Conservation (phyloP, 2,797 vertebrate species). For the Pygocentrus nattereri region DNA sequence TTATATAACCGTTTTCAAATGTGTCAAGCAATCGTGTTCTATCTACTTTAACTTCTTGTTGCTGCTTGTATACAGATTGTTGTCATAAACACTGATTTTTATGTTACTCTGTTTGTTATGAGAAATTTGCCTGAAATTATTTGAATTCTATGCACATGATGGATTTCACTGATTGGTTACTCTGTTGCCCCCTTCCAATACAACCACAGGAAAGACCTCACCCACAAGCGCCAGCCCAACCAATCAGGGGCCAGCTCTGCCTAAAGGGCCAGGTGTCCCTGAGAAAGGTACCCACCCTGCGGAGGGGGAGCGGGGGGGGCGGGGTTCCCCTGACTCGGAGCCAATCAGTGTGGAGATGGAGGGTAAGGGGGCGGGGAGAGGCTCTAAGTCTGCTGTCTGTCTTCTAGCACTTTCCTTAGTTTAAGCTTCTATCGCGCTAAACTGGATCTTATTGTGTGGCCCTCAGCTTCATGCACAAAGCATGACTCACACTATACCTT, state of each 20-base stretch:
- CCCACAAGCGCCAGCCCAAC: conserved; percentile 80
- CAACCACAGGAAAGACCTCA: conserved; percentile 84
- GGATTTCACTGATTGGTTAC: conserved; percentile 82
- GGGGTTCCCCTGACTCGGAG: conserved; percentile 85
- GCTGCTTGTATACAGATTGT: conserved; percentile 31
- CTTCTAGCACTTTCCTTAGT: conserved; percentile 50
- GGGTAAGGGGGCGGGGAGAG: conserved; percentile 85
- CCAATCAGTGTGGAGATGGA: conserved; percentile 89
- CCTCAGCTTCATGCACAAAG: conserved; percentile 65
- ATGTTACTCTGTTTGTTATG: conserved; percentile 14
- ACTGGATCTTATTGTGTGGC: conserved; percentile 76
- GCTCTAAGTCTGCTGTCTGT: conserved; percentile 54
- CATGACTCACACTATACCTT: conserved; percentile 41
- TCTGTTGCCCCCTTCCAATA: conserved; percentile 76
- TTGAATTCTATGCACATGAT: conserved; percentile 38
- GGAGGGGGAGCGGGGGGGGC: conserved; percentile 82
- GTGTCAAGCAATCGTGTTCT: conserved; percentile 1
- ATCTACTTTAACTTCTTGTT: neutral
- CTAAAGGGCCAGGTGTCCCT: conserved; percentile 84
- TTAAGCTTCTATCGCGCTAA: conserved; percentile 57
- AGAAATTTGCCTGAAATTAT: neutral
- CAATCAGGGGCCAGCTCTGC: conserved; percentile 79
- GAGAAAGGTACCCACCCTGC: conserved; percentile 84
- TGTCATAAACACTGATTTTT: conserved; percentile 15
- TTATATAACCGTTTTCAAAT: neutral